Evolutionary conservation across 2,797 vertebrate species (phyloP).

Genomic region (Apogon talboti): DNA sequence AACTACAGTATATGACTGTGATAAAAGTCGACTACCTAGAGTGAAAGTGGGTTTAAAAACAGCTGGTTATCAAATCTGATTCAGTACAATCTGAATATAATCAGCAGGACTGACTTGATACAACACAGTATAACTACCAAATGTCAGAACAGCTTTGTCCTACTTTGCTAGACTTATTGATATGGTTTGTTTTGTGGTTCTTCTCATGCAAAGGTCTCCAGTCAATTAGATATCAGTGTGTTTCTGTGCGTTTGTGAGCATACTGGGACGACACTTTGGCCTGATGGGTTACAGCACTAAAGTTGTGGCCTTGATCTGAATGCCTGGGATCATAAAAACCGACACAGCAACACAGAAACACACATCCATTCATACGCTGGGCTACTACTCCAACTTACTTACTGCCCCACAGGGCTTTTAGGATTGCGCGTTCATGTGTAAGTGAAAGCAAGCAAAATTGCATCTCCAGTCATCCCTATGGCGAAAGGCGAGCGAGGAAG

Average conservation of each 20-base stretch:
- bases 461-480: constrained; percentile 31
- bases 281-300: constrained; percentile 4
- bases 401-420: constrained; percentile 18
- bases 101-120: too few relatives aligned
- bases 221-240: not conserved
- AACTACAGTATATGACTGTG: too few relatives aligned
- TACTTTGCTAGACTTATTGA: not conserved
- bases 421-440: not conserved
- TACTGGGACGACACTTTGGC: constrained; percentile 11
- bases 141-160: too few relatives aligned
- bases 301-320: constrained; percentile 34
- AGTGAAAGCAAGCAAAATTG: constrained; percentile 38
- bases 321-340: constrained; percentile 36
- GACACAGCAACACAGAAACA: constrained; percentile 30
- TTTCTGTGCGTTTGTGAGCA: constrained; percentile 18
- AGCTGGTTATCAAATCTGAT: too few relatives aligned
- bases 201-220: not conserved
- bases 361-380: constrained; percentile 18
- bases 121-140: too few relatives aligned
- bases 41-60: too few relatives aligned
- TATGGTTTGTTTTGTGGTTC: not conserved
- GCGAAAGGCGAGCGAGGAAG: constrained; percentile 23
- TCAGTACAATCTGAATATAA: too few relatives aligned
- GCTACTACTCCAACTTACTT: constrained; percentile 26
- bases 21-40: too few relatives aligned